Conservation (phyloP, 2,113 vertebrate species). For the Ciconia boyciana region DNA sequence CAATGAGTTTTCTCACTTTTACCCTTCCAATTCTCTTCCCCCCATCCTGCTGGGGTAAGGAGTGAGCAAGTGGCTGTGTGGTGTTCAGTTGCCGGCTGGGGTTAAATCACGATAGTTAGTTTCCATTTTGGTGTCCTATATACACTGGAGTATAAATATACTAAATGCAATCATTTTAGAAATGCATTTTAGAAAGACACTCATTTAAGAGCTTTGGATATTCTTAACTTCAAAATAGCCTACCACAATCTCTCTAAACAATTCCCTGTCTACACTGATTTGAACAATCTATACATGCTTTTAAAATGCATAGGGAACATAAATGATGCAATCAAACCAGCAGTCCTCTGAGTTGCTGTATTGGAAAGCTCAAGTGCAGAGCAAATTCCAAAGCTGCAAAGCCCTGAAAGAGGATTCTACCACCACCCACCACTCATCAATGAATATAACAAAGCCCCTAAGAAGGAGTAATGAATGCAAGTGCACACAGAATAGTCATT, state of each 20-base stretch:
- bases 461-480: constrained; percentile 39
- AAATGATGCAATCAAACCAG: neutral
- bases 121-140: neutral
- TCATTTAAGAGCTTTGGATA: neutral
- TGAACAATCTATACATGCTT: neutral
- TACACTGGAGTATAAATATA: neutral
- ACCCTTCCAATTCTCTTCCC: neutral
- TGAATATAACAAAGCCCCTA: constrained; percentile 38
- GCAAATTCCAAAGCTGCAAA: constrained; percentile 28
- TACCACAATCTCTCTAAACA: neutral
- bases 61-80: neutral
- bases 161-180: neutral
- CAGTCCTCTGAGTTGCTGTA: neutral
- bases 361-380: neutral
- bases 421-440: constrained; percentile 32
- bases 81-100: neutral
- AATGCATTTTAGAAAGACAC: neutral
- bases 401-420: neutral
- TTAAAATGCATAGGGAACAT: neutral
- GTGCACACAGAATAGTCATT: neutral
- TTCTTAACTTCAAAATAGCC: neutral
- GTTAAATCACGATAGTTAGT: neutral
- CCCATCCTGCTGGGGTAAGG: neutral
- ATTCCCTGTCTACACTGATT: neutral
- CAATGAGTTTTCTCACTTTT: too few relatives aligned